Conservation (phyloP, 1,140 invertebrate species). For the Drosophila prosaltans region DNA sequence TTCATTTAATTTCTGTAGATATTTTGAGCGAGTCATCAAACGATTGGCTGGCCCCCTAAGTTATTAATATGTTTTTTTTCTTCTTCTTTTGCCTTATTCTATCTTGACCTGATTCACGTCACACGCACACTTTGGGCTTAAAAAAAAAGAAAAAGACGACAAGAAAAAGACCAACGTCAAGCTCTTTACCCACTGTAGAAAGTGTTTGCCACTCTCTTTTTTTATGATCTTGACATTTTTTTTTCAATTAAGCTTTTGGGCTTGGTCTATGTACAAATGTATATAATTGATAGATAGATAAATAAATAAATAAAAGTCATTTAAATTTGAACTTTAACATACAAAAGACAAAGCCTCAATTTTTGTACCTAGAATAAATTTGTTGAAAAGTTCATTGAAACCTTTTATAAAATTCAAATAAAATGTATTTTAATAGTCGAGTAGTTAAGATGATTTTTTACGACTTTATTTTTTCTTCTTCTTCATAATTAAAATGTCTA, state of each 20-base stretch:
- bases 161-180: not conserved
- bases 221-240: slow-evolving; percentile 22
- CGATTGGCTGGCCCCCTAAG: slow-evolving; percentile 14
- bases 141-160: not conserved
- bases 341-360: not conserved
- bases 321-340: slow-evolving; percentile 29
- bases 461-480: slow-evolving; percentile 16
- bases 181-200: slow-evolving; percentile 17
- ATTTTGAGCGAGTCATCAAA: slow-evolving; percentile 21
- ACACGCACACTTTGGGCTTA: slow-evolving; percentile 13
- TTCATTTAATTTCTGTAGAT: slow-evolving; percentile 27
- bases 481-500: slow-evolving; percentile 55
- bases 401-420: slow-evolving; percentile 10
- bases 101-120: slow-evolving; percentile 31
- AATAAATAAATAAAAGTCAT: slow-evolving; percentile 10
- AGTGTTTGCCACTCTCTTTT: slow-evolving; percentile 36
- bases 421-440: slow-evolving; percentile 5
- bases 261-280: not conserved
- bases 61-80: slow-evolving; percentile 21
- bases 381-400: slow-evolving; percentile 24
- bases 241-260: slow-evolving; percentile 15
- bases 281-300: slow-evolving; percentile 14
- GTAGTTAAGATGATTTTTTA: slow-evolving; percentile 11
- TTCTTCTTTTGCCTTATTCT: slow-evolving; percentile 15
- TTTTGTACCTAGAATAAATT: not conserved